Conservation (phyloP, 1,140 invertebrate species). For the Pachypsylla venusta region DNA sequence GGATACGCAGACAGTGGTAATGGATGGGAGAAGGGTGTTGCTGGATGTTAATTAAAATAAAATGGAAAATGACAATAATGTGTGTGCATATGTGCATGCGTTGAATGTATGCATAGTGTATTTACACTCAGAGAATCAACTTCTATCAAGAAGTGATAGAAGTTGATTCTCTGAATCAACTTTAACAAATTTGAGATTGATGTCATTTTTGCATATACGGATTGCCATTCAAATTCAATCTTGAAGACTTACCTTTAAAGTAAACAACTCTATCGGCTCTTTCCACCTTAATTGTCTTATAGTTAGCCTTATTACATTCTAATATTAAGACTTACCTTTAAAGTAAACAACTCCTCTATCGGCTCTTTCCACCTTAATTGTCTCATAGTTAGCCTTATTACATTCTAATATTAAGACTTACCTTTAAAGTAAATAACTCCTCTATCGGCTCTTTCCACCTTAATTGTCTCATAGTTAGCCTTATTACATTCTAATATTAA, state of each 20-base stretch:
- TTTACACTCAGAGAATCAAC: too few species aligned
- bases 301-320: constrained; percentile 90
- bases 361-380: constrained; percentile 75
- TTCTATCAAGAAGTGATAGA: too few species aligned
- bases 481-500: constrained; percentile 96
- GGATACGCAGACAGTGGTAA: too few species aligned
- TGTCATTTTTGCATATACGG: too few species aligned
- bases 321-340: constrained; percentile 70
- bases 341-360: constrained; percentile 82
- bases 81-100: too few species aligned
- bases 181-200: too few species aligned
- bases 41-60: too few species aligned
- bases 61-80: too few species aligned
- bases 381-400: constrained; percentile 89
- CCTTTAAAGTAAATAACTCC: constrained; percentile 88
- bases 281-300: constrained; percentile 84
- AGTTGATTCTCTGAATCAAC: too few species aligned
- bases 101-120: too few species aligned
- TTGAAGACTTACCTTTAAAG: constrained; percentile 74
- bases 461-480: constrained; percentile 82
- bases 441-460: constrained; percentile 74
- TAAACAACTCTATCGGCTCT: constrained; percentile 73
- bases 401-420: constrained; percentile 77
- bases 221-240: too few species aligned
- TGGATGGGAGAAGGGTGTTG: too few species aligned